Percentiles rank a stretch among this genome's conserved stretches.
Conservation (phyloP, 1,140 invertebrate species). For the Zelostemma sp. region DNA sequence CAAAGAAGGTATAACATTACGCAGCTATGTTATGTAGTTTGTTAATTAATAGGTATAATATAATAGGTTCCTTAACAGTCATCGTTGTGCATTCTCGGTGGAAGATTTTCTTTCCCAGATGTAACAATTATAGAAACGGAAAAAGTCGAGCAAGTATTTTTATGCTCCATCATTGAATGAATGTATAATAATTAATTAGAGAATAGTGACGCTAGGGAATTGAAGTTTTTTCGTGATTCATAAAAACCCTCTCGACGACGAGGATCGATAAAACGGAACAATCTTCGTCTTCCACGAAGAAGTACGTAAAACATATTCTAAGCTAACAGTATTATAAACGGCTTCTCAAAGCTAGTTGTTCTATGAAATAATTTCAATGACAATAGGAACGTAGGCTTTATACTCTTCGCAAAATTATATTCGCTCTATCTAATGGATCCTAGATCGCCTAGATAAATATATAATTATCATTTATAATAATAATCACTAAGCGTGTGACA, state of each 20-base stretch:
- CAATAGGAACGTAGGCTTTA: constrained; percentile 58
- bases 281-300: constrained; percentile 59
- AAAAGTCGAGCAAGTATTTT: no score
- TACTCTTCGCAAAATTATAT: constrained; percentile 55
- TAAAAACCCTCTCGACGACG: constrained; percentile 18
- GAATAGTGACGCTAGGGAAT: no score
- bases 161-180: no score
- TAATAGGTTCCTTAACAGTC: constrained; percentile 62
- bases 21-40: constrained; percentile 62
- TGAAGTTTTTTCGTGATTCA: no score
- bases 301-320: constrained; percentile 64
- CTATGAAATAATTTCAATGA: constrained; percentile 58
- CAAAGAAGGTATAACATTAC: constrained; percentile 62
- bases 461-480: constrained; percentile 43
- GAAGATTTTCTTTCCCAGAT: constrained; percentile 45
- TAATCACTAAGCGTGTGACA: constrained; percentile 49
- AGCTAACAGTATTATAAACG: constrained; percentile 63
- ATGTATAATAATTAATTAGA: no score
- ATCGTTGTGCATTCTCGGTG: constrained; percentile 60
- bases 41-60: constrained; percentile 64
- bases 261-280: constrained; percentile 20
- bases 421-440: constrained; percentile 66
- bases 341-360: constrained; percentile 61
- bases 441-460: constrained; percentile 62
- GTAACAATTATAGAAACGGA: constrained; percentile 8